Conservation (phyloP, 2,888 invertebrate species). For the Agriotes lineatus region DNA sequence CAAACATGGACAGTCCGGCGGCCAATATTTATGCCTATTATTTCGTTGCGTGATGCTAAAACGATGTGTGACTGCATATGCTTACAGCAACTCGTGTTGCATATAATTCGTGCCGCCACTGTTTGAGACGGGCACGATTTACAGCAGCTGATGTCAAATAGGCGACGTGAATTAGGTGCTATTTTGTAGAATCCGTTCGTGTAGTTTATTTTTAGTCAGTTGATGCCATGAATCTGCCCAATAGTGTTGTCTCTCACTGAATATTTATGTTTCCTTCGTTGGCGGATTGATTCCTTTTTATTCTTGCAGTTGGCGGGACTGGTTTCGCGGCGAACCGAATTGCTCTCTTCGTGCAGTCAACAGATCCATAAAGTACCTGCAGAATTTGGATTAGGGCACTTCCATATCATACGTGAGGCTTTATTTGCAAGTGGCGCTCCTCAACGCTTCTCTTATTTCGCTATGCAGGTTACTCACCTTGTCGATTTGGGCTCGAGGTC, state of each 20-base stretch:
- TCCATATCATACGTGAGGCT: background rate
- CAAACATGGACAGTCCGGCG: background rate
- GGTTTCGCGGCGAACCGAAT: conserved; percentile 41
- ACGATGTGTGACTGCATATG: conserved; percentile 42
- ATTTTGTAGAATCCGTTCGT: conserved; percentile 52
- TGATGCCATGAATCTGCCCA: conserved; percentile 52
- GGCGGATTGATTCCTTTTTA: conserved; percentile 54
- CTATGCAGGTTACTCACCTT: too few species aligned
- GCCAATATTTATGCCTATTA: conserved; percentile 20
- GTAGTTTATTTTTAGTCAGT: conserved; percentile 52
- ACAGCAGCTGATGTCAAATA: conserved; percentile 52
- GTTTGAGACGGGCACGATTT: conserved; percentile 49
- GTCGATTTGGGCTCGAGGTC: too few species aligned
- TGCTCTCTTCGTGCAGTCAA: conserved; percentile 39
- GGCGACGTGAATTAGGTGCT: conserved; percentile 53
- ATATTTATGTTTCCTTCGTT: conserved; percentile 53
- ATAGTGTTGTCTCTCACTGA: conserved; percentile 51
- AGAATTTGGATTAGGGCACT: conserved; percentile 6
- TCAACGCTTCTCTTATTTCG: too few species aligned
- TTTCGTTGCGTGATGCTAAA: conserved; percentile 29
- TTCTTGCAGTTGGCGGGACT: conserved; percentile 38
- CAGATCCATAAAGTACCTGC: conserved; percentile 39
- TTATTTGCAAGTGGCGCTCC: background rate
- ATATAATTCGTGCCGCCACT: conserved; percentile 47
- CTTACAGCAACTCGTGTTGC: conserved; percentile 41